These are phyloP conservation scores for Danio tinwini DNA, from an alignment of 2,797 vertebrate genomes.

Conservation along the genomic window DNA sequence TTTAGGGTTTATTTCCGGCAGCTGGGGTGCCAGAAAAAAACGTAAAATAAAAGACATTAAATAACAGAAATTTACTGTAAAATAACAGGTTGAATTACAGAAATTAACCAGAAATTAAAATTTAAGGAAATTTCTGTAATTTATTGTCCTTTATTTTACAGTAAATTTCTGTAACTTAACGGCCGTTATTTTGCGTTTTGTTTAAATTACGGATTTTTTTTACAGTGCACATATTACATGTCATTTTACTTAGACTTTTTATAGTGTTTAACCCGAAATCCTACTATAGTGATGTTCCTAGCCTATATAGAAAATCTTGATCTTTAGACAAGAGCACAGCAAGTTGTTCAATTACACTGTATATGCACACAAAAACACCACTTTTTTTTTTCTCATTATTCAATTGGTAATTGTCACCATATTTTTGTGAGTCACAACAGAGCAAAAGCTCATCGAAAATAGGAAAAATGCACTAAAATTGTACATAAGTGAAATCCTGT, in stretches of 20 bases:
- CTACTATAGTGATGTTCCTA: neutral
- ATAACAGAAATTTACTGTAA: no score
- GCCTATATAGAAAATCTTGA: constrained; percentile 2
- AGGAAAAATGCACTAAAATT: neutral
- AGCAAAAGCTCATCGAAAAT: neutral
- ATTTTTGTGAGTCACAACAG: neutral
- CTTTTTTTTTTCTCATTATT: neutral
- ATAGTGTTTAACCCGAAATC: neutral
- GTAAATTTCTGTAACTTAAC: no score
- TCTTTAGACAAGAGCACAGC: neutral
- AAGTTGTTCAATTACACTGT: neutral
- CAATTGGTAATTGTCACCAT: neutral
- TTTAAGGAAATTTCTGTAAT: no score
- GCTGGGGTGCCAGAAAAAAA: no score
- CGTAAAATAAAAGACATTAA: no score
- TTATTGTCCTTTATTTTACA: no score
- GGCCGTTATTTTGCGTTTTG: no score
- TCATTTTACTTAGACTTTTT: neutral
- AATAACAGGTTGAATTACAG: no score
- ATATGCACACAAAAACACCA: neutral
- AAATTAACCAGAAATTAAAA: no score
- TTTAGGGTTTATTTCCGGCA: no score
- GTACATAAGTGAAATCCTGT: constrained; percentile 17
- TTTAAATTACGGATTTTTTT: no score
- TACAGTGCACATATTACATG: no score